A percentile compares a stretch with the other conserved stretches of the same genome.
Conservation (phyloP, 2,888 invertebrate genomes). For the Phalera bucephala region DNA sequence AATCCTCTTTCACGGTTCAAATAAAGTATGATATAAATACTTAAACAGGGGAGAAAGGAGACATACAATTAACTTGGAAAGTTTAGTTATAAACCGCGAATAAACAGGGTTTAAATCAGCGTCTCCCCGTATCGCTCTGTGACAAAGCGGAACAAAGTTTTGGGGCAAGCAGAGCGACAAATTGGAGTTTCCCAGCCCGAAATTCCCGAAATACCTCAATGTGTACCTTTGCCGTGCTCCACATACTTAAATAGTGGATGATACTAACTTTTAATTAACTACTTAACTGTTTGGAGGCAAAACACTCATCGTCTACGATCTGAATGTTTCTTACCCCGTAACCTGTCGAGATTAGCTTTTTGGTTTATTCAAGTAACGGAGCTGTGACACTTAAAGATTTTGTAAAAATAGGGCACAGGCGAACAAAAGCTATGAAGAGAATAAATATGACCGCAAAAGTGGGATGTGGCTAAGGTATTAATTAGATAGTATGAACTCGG, state of each 20-base stretch:
- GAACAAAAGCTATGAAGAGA: too few species aligned
- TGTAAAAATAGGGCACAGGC: too few species aligned
- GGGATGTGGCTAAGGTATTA: too few species aligned
- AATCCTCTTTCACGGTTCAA: conserved; percentile 5
- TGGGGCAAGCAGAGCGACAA: conserved; percentile 37
- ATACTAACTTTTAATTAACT: conserved; percentile 23
- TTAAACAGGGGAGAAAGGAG: conserved; percentile 18
- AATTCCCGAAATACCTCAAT: conserved; percentile 28
- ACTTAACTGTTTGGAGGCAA: conserved; percentile 9
- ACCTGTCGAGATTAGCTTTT: too few species aligned
- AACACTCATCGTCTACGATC: background rate
- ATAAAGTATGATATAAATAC: conserved; percentile 27
- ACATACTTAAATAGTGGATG: conserved; percentile 26
- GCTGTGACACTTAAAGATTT: too few species aligned
- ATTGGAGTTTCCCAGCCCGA: conserved; percentile 33
- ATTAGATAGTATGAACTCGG: too few species aligned
- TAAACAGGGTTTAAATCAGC: conserved; percentile 45
- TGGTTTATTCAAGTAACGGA: too few species aligned
- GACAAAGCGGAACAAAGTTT: conserved; percentile 31
- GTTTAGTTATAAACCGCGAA: conserved; percentile 44
- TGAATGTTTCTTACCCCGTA: too few species aligned
- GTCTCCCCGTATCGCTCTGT: conserved; percentile 18
- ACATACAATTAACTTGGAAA: conserved; percentile 42
- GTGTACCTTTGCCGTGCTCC: conserved; percentile 21
- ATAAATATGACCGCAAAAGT: too few species aligned